A percentile compares a stretch with the other conserved stretches of the same genome.
Conservation (phyloP, 2,113 vertebrate genomes). For the Corydoras maculifer region DNA sequence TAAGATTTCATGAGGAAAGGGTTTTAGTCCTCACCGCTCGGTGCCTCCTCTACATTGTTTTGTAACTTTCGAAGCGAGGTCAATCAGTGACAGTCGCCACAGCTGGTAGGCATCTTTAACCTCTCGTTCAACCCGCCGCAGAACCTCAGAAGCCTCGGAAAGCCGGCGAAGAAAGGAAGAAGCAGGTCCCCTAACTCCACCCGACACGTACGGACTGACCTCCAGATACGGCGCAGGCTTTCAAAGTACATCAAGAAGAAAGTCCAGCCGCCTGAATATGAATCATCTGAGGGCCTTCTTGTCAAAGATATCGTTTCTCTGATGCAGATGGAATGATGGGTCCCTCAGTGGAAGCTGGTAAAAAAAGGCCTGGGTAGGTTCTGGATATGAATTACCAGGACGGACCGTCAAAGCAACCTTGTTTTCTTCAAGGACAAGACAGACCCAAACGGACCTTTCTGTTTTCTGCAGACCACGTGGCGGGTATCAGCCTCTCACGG, state of each 20-base stretch:
- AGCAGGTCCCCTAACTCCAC: background rate
- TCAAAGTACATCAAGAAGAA: background rate
- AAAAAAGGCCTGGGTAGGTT: background rate
- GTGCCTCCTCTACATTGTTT: background rate
- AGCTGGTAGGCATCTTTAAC: background rate
- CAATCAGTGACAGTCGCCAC: background rate
- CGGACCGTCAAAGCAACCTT: no score
- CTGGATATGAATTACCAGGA: background rate
- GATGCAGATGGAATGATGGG: slow-evolving; percentile 15
- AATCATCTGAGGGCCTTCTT: slow-evolving; percentile 8
- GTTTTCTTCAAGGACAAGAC: no score
- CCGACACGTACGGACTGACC: background rate
- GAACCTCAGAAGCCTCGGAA: background rate
- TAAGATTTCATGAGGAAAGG: slow-evolving; percentile 3
- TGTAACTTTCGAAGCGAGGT: background rate
- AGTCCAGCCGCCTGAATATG: background rate
- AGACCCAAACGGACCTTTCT: no score
- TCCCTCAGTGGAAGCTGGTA: background rate
- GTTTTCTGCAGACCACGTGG: no score
- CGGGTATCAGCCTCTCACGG: no score
- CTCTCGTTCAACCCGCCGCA: background rate
- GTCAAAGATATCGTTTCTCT: slow-evolving; percentile 24
- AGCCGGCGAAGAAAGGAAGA: background rate
- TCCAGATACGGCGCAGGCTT: background rate
- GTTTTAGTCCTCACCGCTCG: background rate